Evolutionary conservation across 2,113 vertebrate genomes (phyloP), one percentile per base, ranked within the genome.

Genomic region (Corydoras sp.): DNA sequence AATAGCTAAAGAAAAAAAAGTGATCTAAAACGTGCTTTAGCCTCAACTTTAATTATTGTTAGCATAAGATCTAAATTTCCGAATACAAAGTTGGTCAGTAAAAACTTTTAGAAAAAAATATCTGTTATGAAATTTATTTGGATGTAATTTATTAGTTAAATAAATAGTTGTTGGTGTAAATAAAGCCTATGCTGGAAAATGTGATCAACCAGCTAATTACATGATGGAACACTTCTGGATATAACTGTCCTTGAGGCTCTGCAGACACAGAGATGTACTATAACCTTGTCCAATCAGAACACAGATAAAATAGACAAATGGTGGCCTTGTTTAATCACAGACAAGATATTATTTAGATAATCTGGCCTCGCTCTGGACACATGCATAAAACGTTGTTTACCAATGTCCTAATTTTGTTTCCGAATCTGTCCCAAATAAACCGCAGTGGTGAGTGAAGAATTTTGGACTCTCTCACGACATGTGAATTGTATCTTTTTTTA

Each of bases 251-350:
- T 73, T 74, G 59, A 29, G 49, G 31, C 24, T 4, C 2, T 13
- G 31, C n/a, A 55, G 58, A 74, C 35, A 14, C n/a, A 50, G 49
- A 62, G 68, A 73, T 29, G 55, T 59, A 54, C 35, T 15, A 0
- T 62, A 68, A 70, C 72, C 62, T 70, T 66, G 72, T 66, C 77
- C 72, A 82, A 69, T 78, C 75, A 72, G 76, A 75, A 54, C 67
- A 68, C n/a, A 74, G 51, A 73, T 70, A 79, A 83, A 76, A 3
- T 55, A 62, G 81, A 81, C 29, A 14, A 69, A 72, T 69, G 55
- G 58, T 35, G 76, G 77, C 83, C 84, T 85, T 50, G 75, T 35
- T 54, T 78, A 76, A 79, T 84, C 74, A 51, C 59, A 61, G 64
- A 49, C 61, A 64, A 68, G 75, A 82, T 82, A 83, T 62, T 29